Conservation (phyloP, 2,888 invertebrate species). For the Clusia tigrina region DNA sequence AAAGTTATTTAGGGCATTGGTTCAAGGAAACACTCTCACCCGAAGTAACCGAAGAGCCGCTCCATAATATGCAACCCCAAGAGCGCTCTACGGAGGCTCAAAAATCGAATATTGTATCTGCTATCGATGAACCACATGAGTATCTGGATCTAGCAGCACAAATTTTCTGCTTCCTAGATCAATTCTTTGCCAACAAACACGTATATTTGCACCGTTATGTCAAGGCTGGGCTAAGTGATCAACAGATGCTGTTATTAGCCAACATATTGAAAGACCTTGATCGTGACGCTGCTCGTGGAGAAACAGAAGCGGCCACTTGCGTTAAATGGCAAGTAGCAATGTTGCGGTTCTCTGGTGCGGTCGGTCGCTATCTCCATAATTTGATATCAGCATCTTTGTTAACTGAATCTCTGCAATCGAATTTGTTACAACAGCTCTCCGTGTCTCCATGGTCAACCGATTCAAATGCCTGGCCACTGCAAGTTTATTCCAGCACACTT, state of each 20-base stretch:
- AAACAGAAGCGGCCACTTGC: constrained; percentile 66
- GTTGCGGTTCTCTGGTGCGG: constrained; percentile 63
- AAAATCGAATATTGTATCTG: constrained; percentile 71
- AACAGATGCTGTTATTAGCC: constrained; percentile 88
- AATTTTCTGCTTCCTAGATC: constrained; percentile 86
- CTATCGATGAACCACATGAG: constrained; percentile 83
- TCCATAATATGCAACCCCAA: constrained; percentile 68
- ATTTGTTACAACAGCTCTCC: constrained; percentile 76
- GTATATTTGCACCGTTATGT: constrained; percentile 72
- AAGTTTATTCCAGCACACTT: constrained; percentile 79
- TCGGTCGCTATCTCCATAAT: constrained; percentile 68
- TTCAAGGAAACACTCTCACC: constrained; percentile 93
- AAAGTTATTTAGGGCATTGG: constrained; percentile 78
- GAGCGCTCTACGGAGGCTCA: constrained; percentile 67
- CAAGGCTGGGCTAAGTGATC: constrained; percentile 77
- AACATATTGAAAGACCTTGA: constrained; percentile 91
- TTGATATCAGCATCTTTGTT: constrained; percentile 77
- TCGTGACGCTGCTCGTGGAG: constrained; percentile 84
- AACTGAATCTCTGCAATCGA: constrained; percentile 74
- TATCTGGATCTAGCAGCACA: constrained; percentile 87
- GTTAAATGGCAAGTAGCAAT: constrained; percentile 63
- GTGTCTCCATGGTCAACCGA: constrained; percentile 77
- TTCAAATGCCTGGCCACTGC: constrained; percentile 77
- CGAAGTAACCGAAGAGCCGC: constrained; percentile 66
- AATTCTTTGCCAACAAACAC: constrained; percentile 71